These are phyloP conservation scores for Eutrigla gurnardus DNA, from an alignment of 2,797 vertebrate species.

Conservation along the genomic window DNA sequence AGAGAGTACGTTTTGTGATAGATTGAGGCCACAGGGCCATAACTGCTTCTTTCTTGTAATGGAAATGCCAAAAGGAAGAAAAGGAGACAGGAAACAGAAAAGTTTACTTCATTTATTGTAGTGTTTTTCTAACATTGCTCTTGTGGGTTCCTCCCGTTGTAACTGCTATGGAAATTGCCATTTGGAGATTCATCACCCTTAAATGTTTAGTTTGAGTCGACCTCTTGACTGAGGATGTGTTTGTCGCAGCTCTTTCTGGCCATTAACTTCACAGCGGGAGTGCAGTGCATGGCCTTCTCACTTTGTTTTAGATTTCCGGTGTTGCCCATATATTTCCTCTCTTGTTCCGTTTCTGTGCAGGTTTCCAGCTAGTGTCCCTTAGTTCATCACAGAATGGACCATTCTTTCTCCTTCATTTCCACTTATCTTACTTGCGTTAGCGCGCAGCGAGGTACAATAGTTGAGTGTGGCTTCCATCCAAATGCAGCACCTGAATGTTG, in stretches of 20 bases:
- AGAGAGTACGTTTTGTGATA: conserved; percentile 45
- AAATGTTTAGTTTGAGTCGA: conserved; percentile 39
- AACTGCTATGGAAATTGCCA: conserved; percentile 5
- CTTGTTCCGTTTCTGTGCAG: not conserved
- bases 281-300: conserved; percentile 23
- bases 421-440: not conserved
- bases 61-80: conserved; percentile 32
- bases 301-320: conserved; percentile 27
- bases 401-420: not conserved
- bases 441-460: not conserved
- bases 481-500: conserved; percentile 8
- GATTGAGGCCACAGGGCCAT: conserved; percentile 18
- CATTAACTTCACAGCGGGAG: conserved; percentile 43
- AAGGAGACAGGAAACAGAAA: conserved; percentile 16
- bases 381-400: not conserved
- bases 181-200: conserved; percentile 23
- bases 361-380: not conserved
- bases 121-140: conserved; percentile 1
- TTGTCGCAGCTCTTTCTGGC: conserved; percentile 21
- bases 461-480: not conserved
- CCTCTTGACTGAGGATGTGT: conserved; percentile 16
- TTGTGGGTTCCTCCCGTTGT: not conserved
- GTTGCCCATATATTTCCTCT: conserved; percentile 18
- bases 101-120: not conserved
- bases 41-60: conserved; percentile 41